These are phyloP conservation scores for Diarsia dahlii DNA, from an alignment of 2,888 invertebrate genomes.

Conservation along the genomic window DNA sequence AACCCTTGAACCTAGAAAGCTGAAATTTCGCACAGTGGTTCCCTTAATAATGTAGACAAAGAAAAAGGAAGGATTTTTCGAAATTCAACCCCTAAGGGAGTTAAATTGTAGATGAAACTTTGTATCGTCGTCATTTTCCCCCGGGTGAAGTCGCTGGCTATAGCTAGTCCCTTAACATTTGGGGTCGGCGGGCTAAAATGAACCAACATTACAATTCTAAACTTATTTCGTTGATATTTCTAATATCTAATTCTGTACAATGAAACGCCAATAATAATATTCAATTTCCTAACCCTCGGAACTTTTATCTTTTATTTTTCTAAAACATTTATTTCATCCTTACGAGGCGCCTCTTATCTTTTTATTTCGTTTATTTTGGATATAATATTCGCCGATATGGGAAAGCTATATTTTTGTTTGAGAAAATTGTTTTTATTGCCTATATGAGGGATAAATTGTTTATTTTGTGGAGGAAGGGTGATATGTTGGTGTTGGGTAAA, in stretches of 20 bases:
- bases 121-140: too few species aligned
- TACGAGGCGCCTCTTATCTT: constrained; percentile 16
- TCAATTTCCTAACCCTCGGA: constrained; percentile 46
- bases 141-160: too few species aligned
- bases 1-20: too few species aligned
- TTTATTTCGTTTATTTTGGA: constrained; percentile 50
- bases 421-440: constrained; percentile 57
- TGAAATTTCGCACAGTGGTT: too few species aligned
- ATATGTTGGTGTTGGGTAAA: constrained; percentile 3
- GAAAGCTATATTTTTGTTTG: constrained; percentile 48
- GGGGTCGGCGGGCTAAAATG: background rate
- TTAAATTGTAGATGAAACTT: too few species aligned
- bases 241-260: constrained; percentile 37
- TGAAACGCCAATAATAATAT: constrained; percentile 47
- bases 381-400: constrained; percentile 49
- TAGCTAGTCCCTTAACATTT: too few species aligned
- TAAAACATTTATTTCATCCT: constrained; percentile 46
- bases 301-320: constrained; percentile 50
- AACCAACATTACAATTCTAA: background rate
- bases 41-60: too few species aligned
- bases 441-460: constrained; percentile 42
- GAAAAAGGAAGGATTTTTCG: too few species aligned
- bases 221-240: constrained; percentile 22
- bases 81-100: too few species aligned
- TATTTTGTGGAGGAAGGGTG: constrained; percentile 26